phyloP scores from a whole-genome alignment of 1,140 invertebrate species.

The Drosophila pandora region DNA sequence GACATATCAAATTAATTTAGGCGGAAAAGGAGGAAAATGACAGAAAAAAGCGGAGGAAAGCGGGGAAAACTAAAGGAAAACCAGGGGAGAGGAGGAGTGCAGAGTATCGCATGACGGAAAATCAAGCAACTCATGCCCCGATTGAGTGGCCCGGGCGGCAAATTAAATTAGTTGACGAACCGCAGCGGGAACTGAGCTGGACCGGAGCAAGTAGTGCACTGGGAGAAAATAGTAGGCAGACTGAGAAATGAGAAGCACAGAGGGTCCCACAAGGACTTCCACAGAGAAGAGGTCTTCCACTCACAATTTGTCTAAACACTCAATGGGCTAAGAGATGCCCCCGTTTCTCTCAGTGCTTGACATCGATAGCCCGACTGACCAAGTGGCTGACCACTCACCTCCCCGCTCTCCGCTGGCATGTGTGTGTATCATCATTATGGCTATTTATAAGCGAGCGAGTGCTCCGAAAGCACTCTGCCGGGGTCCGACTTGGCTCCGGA shows the following conservation, averaged over 20 bases:
- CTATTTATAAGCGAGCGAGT: slow-evolving; percentile 70
- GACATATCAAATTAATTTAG: slow-evolving; percentile 73
- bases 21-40: slow-evolving; percentile 41
- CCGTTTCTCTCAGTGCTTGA: slow-evolving; percentile 22
- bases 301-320: no score
- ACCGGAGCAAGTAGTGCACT: slow-evolving; percentile 5
- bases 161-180: slow-evolving; percentile 72
- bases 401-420: background rate
- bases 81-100: background rate
- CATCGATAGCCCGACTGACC: slow-evolving; percentile 67
- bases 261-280: no score
- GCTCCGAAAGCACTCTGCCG: slow-evolving; percentile 31
- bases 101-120: slow-evolving; percentile 74
- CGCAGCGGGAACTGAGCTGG: slow-evolving; percentile 24
- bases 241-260: no score
- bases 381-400: slow-evolving; percentile 65
- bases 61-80: slow-evolving; percentile 34
- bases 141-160: slow-evolving; percentile 60
- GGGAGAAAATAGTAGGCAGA: background rate
- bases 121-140: slow-evolving; percentile 71
- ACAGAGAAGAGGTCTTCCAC: no score
- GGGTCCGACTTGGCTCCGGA: slow-evolving; percentile 8
- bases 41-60: slow-evolving; percentile 43
- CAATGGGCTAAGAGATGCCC: no score
- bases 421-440: slow-evolving; percentile 37